Conservation (phyloP, 23 tunicate species). For the Trididemnum nubilum region DNA sequence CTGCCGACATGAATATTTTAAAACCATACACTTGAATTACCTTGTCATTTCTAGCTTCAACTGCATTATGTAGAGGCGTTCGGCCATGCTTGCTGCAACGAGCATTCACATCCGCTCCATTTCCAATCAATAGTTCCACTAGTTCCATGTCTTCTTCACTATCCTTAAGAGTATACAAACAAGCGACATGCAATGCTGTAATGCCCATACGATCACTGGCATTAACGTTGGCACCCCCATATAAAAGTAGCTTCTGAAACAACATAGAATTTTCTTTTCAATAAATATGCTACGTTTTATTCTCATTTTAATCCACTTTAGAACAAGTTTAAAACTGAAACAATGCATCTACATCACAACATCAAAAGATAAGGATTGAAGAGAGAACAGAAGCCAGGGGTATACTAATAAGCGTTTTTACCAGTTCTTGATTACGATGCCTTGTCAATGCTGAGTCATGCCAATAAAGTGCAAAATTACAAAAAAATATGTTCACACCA, state of each 20-base stretch:
- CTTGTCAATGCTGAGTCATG: too few relatives aligned
- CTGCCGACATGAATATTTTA: too few relatives aligned
- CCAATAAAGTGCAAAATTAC: too few relatives aligned
- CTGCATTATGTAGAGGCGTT: conserved; percentile 53
- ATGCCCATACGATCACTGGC: conserved; percentile 31
- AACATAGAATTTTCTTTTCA: too few relatives aligned
- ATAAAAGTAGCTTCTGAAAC: conserved; percentile 22
- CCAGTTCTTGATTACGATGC: too few relatives aligned
- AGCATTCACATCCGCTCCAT: conserved; percentile 45
- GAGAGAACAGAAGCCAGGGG: too few relatives aligned
- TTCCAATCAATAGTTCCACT: conserved; percentile 31
- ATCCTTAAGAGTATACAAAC: conserved; percentile 35
- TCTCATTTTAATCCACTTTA: not conserved
- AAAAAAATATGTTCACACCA: too few relatives aligned
- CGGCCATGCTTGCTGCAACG: conserved; percentile 46
- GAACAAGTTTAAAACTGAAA: too few relatives aligned
- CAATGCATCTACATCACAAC: too few relatives aligned
- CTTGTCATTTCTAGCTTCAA: conserved; percentile 46
- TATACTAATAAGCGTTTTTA: too few relatives aligned
- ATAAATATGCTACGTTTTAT: not conserved
- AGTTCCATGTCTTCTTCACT: conserved; percentile 40
- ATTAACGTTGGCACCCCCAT: conserved; percentile 18
- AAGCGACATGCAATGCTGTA: conserved; percentile 53
- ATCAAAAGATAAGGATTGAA: too few relatives aligned
- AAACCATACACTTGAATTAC: too few relatives aligned